These are phyloP conservation scores for Ptyas mucosa DNA, from an alignment of 2,113 vertebrate species.

Conservation along the genomic window DNA sequence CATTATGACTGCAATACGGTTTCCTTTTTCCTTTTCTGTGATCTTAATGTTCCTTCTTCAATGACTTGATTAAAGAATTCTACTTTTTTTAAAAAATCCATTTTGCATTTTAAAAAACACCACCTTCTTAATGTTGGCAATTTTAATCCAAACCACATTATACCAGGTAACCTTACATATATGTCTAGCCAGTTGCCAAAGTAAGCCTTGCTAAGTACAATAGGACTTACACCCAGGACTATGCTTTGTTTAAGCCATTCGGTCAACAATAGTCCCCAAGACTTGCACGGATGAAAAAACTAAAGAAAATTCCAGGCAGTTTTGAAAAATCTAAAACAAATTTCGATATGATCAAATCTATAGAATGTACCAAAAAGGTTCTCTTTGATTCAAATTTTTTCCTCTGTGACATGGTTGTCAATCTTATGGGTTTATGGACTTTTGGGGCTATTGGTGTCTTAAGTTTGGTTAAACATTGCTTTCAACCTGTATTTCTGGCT, in stretches of 20 bases:
- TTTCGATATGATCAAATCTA: conserved; percentile 48
- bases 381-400: conserved; percentile 33
- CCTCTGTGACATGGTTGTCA: conserved; percentile 35
- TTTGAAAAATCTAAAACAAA: conserved; percentile 52
- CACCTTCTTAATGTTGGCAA: not conserved
- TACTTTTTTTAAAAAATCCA: not conserved
- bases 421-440: conserved; percentile 20
- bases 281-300: not conserved
- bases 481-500: conserved; percentile 33
- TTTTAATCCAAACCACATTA: conserved; percentile 18
- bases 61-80: not conserved
- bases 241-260: not conserved
- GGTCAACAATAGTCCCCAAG: conserved; percentile 29
- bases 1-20: not conserved
- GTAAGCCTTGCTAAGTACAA: not conserved
- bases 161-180: not conserved
- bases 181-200: not conserved
- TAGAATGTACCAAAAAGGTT: conserved; percentile 24
- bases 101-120: not conserved
- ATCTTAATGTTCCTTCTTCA: not conserved
- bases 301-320: conserved; percentile 33
- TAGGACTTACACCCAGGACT: not conserved
- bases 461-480: conserved; percentile 38
- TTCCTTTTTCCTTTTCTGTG: not conserved
- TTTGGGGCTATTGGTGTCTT: conserved; percentile 23